phyloP scores from a whole-genome alignment of 2,888 invertebrate genomes.

The Ernsta delagoae region DNA sequence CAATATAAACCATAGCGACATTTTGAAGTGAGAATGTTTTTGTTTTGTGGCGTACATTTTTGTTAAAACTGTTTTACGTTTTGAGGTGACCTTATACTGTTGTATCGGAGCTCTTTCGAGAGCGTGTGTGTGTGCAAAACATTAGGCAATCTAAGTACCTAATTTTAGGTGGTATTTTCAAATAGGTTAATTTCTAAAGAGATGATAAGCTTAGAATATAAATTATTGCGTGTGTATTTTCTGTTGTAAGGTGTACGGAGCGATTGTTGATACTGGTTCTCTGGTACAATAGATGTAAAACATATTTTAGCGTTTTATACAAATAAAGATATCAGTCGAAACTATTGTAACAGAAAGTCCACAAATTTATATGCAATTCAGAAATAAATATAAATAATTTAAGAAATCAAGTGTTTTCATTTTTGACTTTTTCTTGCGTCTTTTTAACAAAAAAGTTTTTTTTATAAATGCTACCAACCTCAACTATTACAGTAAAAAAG shows the following conservation, averaged over 20 bases:
- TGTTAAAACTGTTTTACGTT: conserved; percentile 66
- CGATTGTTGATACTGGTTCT: conserved; percentile 64
- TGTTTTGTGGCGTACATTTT: conserved; percentile 52
- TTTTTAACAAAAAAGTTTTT: too few relatives aligned
- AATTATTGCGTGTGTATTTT: conserved; percentile 83
- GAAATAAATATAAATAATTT: conserved; percentile 82
- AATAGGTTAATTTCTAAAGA: conserved; percentile 75
- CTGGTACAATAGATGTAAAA: conserved; percentile 77
- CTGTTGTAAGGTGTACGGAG: conserved; percentile 65
- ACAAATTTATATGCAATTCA: conserved; percentile 84
- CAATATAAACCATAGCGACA: conserved; percentile 42
- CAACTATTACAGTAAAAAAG: too few relatives aligned
- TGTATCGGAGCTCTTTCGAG: conserved; percentile 57
- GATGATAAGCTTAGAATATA: conserved; percentile 74
- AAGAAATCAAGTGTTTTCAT: conserved; percentile 62
- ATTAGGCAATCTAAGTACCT: conserved; percentile 75
- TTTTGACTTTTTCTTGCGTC: too few relatives aligned
- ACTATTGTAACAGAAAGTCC: conserved; percentile 84
- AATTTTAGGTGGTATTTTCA: conserved; percentile 74
- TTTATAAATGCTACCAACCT: too few relatives aligned
- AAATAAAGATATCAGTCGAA: conserved; percentile 76
- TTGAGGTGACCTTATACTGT: conserved; percentile 53
- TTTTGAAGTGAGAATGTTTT: conserved; percentile 51
- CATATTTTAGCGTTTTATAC: conserved; percentile 82
- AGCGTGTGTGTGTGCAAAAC: conserved; percentile 69